Base-by-base conservation (phyloP, 2,888 invertebrate species). In the Agrochola lychnidis region DNA sequence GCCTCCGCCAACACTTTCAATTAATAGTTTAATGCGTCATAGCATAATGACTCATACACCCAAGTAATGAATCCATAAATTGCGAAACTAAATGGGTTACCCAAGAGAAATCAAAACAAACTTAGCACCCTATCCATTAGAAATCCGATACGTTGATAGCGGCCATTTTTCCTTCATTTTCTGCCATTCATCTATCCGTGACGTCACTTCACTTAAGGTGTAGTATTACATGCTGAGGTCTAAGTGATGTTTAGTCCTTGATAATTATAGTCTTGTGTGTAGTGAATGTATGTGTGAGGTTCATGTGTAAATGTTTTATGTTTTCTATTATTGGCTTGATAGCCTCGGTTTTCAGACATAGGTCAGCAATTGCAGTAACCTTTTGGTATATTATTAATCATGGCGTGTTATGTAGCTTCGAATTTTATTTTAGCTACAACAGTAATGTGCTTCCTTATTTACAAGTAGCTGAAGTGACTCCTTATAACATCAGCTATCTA, bases 151-250 rank as follows among this genome's bases (percentile, higher is more conserved):
- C 83, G 82, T 84, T 30, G 48, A 61, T 67, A 82, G 80, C 76
- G 40, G 84, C 72, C 80, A 77, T 86, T 84, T 79, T 85, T 82
- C 76, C 76, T 69, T 83, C 76, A 88, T 88, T 90, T 87, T 77
- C 79, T 85, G 81, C 82, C 87, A 88, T 91, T 88, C 88, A 85
- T 86, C 86, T 82, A 86, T 78, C 76, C 66, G 73, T 84, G 77
- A 79, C 84, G 80, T 85, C 79, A 85, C 84, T 90, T 90, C 93
- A 93, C 94, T 94, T 93, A 93, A 91, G 89, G 92, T 94, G 88
- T 94, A 86, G 76, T 77, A 78, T 94, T 94, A 92, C 82, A 70
- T 48, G 45, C 45, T 63, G 75, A n/a, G 79, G 71, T 80, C 64
- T 73, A 83, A 83, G 78, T 87, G 61, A 79, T 70, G 57, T 64